Conservation (phyloP, 2,113 vertebrate species). For the Triplophysa dalaica region DNA sequence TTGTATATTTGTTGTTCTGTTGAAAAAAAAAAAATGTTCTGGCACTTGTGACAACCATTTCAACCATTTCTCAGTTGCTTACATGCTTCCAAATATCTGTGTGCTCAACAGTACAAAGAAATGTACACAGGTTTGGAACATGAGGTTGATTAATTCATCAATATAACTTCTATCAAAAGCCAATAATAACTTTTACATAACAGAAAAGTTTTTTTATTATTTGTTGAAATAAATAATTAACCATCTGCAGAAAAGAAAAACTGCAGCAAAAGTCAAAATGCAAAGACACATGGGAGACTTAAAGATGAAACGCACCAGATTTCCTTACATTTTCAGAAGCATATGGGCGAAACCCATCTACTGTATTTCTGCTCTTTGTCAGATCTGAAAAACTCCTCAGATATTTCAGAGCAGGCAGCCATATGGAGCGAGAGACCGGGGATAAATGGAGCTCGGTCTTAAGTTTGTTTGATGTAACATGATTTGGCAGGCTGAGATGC, state of each 20-base stretch:
- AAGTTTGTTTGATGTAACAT: slow-evolving; percentile 48
- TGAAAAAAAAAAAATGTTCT: no score
- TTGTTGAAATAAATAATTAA: not conserved
- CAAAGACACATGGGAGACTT: not conserved
- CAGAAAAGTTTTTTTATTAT: no score
- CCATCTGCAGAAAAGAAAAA: not conserved
- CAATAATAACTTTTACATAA: not conserved
- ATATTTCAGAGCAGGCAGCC: slow-evolving; percentile 28
- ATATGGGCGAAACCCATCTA: slow-evolving; percentile 7
- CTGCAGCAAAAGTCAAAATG: not conserved
- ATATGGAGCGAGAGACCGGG: slow-evolving; percentile 15
- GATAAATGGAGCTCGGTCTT: slow-evolving; percentile 21
- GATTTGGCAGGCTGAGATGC: slow-evolving; percentile 56
- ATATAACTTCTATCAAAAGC: not conserved
- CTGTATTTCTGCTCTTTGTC: not conserved
- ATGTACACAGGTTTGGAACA: no score
- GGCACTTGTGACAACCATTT: no score
- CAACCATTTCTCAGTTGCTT: no score
- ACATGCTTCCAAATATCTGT: no score
- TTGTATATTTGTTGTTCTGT: no score
- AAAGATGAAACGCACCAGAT: not conserved
- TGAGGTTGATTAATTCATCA: not conserved
- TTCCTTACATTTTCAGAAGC: slow-evolving; percentile 13
- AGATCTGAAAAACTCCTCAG: slow-evolving; percentile 30
- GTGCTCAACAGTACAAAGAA: no score